Evolutionary conservation across 2,888 invertebrate genomes (phyloP).

Genomic region (Eupeodes luniger): DNA sequence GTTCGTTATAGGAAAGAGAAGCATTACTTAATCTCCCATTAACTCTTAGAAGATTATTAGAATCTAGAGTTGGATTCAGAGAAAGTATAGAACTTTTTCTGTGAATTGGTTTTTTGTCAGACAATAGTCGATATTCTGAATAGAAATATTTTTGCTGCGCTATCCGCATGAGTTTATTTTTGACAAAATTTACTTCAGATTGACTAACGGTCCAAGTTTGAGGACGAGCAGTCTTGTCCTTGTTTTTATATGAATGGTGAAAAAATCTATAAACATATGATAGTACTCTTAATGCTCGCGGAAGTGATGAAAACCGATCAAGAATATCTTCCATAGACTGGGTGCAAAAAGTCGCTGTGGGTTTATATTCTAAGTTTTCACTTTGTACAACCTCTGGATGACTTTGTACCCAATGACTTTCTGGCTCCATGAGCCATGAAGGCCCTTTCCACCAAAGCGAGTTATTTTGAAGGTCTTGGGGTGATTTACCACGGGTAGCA

Average conservation of each 20-base stretch:
- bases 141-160: neutral
- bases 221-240: neutral
- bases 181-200: neutral
- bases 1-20: neutral
- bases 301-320: slow-evolving; percentile 5
- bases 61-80: neutral
- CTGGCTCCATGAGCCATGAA: neutral
- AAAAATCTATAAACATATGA: slow-evolving; percentile 4
- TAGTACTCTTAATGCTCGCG: neutral
- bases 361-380: neutral
- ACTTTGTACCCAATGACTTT: slow-evolving; percentile 2
- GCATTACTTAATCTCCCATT: slow-evolving; percentile 6
- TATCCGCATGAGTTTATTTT: neutral
- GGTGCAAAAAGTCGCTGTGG: slow-evolving; percentile 1
- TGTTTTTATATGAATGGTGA: neutral
- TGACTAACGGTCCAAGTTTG: neutral
- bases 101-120: neutral
- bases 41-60: neutral
- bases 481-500: too few species aligned
- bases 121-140: neutral
- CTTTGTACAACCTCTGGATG: neutral
- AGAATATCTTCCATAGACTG: neutral
- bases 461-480: too few species aligned
- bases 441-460: too few species aligned
- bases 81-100: neutral